Conservation (phyloP, 2,888 invertebrate species). For the Drosophila mercatorum region DNA sequence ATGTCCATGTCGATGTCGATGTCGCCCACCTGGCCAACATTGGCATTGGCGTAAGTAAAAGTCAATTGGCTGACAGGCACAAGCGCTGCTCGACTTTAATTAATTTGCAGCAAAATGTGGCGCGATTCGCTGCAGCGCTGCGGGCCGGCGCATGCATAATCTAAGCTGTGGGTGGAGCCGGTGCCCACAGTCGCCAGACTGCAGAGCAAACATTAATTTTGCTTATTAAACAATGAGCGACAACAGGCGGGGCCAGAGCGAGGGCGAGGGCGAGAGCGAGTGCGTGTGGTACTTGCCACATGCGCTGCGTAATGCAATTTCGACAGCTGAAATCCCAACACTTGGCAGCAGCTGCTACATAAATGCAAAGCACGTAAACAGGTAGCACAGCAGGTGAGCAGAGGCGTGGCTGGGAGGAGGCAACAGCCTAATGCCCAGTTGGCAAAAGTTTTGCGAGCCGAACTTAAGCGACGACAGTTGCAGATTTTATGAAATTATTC, state of each 20-base stretch:
- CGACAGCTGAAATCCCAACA: constrained; percentile 38
- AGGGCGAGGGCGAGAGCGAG: background rate
- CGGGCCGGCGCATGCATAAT: constrained; percentile 59
- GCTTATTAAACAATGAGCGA: constrained; percentile 50
- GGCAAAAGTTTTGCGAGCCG: constrained; percentile 21
- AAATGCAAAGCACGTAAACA: constrained; percentile 70
- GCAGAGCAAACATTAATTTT: constrained; percentile 48
- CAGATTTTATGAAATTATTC: constrained; percentile 37
- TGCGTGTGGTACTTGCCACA: constrained; percentile 33
- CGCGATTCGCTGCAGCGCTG: constrained; percentile 41
- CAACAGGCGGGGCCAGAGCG: background rate
- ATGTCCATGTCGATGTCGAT: constrained; percentile 20
- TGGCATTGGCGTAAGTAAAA: constrained; percentile 62
- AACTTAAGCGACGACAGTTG: constrained; percentile 34
- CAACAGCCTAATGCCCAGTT: constrained; percentile 23
- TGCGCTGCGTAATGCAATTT: constrained; percentile 54
- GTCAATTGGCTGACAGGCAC: constrained; percentile 76
- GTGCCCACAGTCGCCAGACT: constrained; percentile 11
- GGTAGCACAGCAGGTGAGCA: constrained; percentile 21
- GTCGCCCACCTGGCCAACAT: constrained; percentile 41
- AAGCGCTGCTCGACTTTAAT: constrained; percentile 64
- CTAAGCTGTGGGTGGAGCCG: constrained; percentile 41
- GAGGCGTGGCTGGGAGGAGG: background rate
- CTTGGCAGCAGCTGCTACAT: constrained; percentile 17
- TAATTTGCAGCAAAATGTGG: constrained; percentile 77